These are phyloP conservation scores for Heterocephalus glaber DNA, from an alignment of 2,113 vertebrate species.

Conservation along the genomic window DNA sequence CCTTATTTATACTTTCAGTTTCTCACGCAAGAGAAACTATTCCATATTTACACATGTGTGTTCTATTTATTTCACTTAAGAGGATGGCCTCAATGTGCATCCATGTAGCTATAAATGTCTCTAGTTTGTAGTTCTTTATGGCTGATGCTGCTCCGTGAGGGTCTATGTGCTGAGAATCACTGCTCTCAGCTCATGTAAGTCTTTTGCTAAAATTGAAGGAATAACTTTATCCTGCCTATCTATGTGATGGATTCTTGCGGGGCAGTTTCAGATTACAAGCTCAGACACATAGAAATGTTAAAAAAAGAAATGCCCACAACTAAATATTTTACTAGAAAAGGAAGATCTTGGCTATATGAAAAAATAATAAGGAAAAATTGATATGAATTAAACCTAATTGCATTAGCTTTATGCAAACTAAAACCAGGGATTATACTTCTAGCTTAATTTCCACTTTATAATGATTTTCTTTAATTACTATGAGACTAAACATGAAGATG, in stretches of 20 bases:
- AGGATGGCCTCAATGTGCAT: too few species aligned
- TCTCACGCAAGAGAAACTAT: too few species aligned
- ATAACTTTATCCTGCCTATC: not conserved
- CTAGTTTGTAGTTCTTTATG: too few species aligned
- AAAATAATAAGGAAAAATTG: conserved; percentile 52
- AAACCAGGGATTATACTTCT: conserved; percentile 68
- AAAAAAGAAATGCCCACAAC: not conserved
- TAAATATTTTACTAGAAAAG: conserved; percentile 14
- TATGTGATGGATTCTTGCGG: not conserved
- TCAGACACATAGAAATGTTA: not conserved
- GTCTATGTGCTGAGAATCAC: not conserved
- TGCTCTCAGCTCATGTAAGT: not conserved
- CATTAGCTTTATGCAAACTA: conserved; percentile 47
- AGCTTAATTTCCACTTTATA: conserved; percentile 78
- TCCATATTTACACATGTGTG: too few species aligned
- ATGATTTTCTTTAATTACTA: conserved; percentile 78
- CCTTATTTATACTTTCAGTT: too few species aligned
- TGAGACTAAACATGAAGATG: conserved; percentile 68
- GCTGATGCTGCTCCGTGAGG: not conserved
- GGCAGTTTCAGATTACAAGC: not conserved
- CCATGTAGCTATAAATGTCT: too few species aligned
- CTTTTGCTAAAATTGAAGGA: conserved; percentile 4
- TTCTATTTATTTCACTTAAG: too few species aligned
- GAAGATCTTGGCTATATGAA: not conserved
- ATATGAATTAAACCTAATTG: conserved; percentile 37